A percentile compares a stretch with the other conserved stretches of the same genome.
Evolutionary conservation across 2,888 invertebrate species (phyloP).

Genomic region (Anagyrus pseudococci): DNA sequence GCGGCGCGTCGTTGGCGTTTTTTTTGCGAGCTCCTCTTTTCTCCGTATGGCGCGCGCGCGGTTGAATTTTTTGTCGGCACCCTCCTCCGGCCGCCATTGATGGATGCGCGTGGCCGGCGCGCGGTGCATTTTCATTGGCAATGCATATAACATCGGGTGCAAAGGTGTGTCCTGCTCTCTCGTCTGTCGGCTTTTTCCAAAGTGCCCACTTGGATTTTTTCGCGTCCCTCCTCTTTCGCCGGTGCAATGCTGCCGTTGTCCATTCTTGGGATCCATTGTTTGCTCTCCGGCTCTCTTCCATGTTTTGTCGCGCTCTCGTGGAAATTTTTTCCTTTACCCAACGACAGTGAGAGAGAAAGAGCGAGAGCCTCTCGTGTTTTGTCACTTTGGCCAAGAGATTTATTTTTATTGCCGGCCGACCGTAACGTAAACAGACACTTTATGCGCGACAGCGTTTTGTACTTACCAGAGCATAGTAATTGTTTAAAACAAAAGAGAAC

Average conservation of each 20-base stretch:
- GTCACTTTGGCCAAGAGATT: no score
- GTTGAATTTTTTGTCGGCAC: background rate
- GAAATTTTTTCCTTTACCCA: no score
- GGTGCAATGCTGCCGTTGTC: background rate
- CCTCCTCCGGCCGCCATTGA: slow-evolving; percentile 10
- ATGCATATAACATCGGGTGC: background rate
- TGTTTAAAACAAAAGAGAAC: no score
- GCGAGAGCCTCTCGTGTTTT: no score
- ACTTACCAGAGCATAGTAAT: no score
- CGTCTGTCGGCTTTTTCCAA: slow-evolving; percentile 15
- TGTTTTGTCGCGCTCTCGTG: no score
- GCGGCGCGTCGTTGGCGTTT: background rate
- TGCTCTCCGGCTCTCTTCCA: no score
- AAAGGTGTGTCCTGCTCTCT: background rate
- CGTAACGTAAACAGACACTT: no score
- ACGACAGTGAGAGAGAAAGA: no score
- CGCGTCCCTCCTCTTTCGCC: slow-evolving; percentile 21
- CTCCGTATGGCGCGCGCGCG: background rate
- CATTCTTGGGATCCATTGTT: no score
- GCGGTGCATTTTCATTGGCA: background rate
- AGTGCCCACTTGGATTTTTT: background rate
- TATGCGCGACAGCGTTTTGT: no score
- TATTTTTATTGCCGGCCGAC: no score
- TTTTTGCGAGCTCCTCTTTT: background rate
- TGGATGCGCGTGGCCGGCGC: slow-evolving; percentile 14